Evolutionary conservation across 2,797 vertebrate species (phyloP).

Genomic region (Chiroxiphia lanceolata): DNA sequence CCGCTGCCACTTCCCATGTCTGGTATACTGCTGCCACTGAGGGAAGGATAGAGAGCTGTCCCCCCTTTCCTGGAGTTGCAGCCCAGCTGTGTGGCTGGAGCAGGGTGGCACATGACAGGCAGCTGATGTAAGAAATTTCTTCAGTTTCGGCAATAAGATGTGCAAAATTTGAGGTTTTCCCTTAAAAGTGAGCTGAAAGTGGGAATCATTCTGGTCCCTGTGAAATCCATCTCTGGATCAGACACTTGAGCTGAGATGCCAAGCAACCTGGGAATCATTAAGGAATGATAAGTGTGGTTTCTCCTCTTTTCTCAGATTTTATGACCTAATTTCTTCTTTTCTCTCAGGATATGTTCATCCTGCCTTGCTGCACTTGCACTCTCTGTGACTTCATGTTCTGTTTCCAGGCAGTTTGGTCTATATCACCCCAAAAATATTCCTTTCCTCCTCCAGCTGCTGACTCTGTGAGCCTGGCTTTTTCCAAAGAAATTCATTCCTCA

Average conservation of each 20-base stretch:
- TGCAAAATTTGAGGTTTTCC: not conserved
- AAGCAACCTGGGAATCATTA: not conserved
- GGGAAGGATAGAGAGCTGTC: not conserved
- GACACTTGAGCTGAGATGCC: not conserved
- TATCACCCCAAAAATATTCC: not conserved
- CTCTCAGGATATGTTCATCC: not conserved
- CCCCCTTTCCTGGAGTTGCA: not conserved
- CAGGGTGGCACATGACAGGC: not conserved
- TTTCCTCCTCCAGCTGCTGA: not conserved
- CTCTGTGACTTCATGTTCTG: not conserved
- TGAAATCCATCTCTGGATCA: not conserved
- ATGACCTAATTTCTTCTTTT: conserved; percentile 5
- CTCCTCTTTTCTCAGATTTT: not conserved
- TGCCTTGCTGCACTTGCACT: not conserved
- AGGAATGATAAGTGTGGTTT: not conserved
- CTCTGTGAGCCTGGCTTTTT: not conserved
- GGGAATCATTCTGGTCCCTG: not conserved
- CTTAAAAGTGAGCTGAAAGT: not conserved
- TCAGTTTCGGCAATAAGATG: not conserved
- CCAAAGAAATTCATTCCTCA: not conserved
- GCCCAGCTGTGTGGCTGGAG: not conserved
- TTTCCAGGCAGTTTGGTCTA: not conserved
- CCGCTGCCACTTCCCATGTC: not conserved
- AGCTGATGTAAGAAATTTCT: not conserved
- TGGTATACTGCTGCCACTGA: not conserved